These are phyloP conservation scores for Tangara arthus DNA, from an alignment of 2,797 vertebrate genomes.

Conservation along the genomic window DNA sequence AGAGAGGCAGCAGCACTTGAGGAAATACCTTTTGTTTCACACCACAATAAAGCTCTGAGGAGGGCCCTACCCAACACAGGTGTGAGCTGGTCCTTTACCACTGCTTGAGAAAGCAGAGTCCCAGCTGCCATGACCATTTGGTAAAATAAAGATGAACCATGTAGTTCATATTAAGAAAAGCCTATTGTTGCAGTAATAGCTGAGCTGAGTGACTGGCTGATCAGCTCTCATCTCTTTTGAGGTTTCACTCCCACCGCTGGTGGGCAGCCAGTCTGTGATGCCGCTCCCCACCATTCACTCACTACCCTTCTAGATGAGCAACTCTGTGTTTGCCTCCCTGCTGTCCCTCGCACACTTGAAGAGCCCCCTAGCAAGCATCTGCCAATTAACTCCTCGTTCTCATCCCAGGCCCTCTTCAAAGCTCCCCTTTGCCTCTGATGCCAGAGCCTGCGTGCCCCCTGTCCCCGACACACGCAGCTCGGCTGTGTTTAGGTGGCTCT, in stretches of 20 bases:
- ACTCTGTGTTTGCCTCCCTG: background rate
- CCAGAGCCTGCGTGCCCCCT: background rate
- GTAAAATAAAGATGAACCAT: background rate
- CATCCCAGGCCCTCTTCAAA: background rate
- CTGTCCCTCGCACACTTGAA: background rate
- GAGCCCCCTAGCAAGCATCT: background rate
- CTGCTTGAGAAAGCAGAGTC: background rate
- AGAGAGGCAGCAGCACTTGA: background rate
- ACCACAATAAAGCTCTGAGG: background rate
- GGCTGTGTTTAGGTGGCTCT: background rate
- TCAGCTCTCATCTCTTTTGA: background rate
- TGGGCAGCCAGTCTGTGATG: background rate
- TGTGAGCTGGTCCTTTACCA: background rate
- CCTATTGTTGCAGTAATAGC: background rate
- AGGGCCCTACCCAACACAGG: background rate
- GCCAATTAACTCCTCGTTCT: conserved; percentile 10
- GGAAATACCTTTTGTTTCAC: conserved; percentile 16
- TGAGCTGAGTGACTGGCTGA: background rate
- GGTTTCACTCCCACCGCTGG: background rate
- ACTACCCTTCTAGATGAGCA: background rate
- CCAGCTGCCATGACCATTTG: background rate
- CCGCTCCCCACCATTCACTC: background rate
- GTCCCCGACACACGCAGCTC: background rate
- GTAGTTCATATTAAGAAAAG: background rate
- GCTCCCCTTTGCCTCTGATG: background rate